phyloP scores from a whole-genome alignment of 2,888 invertebrate genomes.

The Leucania comma region DNA sequence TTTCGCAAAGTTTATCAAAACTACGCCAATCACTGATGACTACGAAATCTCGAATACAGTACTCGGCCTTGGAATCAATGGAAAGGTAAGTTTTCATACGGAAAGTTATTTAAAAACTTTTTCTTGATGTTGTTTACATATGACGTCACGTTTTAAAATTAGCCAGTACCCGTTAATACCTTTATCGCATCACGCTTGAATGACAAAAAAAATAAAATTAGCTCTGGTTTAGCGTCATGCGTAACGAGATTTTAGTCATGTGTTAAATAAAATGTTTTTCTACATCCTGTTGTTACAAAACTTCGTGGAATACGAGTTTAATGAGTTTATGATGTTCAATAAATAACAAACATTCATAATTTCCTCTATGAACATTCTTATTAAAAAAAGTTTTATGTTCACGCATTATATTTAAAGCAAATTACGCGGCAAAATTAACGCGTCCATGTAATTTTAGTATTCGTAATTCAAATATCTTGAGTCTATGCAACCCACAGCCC shows the following conservation, averaged over 20 bases:
- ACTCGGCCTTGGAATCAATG: slow-evolving; percentile 99
- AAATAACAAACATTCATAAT: slow-evolving; percentile 10
- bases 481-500: no score
- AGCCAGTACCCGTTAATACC: slow-evolving; percentile 54
- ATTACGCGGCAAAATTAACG: not conserved
- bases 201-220: slow-evolving; percentile 59
- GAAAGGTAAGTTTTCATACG: slow-evolving; percentile 92
- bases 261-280: slow-evolving; percentile 24
- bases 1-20: slow-evolving; percentile 92
- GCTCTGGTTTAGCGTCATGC: slow-evolving; percentile 13
- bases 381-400: not conserved
- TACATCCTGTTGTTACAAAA: slow-evolving; percentile 18
- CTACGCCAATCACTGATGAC: slow-evolving; percentile 96
- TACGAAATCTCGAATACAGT: slow-evolving; percentile 98
- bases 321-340: not conserved
- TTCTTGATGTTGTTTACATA: slow-evolving; percentile 73
- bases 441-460: not conserved
- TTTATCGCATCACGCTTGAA: slow-evolving; percentile 41
- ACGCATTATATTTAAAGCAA: not conserved
- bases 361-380: not conserved
- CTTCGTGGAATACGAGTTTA: slow-evolving; percentile 23
- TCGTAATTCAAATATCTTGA: not conserved
- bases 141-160: slow-evolving; percentile 77
- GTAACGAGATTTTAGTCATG: slow-evolving; percentile 23
- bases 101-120: slow-evolving; percentile 43